Evolutionary conservation across 2,797 vertebrate species (phyloP).

Genomic region (Sebastes itinus): DNA sequence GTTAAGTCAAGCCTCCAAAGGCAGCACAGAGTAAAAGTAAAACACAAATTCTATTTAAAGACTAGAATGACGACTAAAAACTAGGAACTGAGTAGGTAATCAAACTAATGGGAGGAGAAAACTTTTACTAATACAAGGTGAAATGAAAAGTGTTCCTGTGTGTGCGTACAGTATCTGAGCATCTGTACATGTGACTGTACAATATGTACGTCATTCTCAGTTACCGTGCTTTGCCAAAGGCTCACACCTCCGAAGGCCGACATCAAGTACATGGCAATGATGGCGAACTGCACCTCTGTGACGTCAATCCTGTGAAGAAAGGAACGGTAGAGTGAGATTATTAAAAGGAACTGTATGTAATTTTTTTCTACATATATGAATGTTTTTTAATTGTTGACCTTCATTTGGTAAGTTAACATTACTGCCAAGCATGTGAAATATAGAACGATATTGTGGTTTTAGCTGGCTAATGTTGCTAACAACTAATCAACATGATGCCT

Average conservation of each 20-base stretch:
- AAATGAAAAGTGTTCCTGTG: slow-evolving; percentile 52
- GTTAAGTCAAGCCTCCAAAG: slow-evolving; percentile 87
- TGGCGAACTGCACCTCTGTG: slow-evolving; percentile 94
- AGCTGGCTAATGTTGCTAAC: no score
- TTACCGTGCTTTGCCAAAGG: slow-evolving; percentile 91
- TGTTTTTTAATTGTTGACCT: no score
- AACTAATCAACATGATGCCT: no score
- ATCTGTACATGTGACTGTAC: not conserved
- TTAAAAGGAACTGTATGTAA: not conserved
- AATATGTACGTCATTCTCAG: not conserved
- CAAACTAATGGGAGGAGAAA: slow-evolving; percentile 16
- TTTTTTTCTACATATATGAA: no score
- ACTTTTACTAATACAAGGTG: slow-evolving; percentile 21
- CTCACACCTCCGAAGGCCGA: slow-evolving; percentile 88
- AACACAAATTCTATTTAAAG: slow-evolving; percentile 81
- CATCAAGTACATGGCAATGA: slow-evolving; percentile 88
- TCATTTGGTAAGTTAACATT: no score
- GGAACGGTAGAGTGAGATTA: not conserved
- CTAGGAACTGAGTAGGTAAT: slow-evolving; percentile 35
- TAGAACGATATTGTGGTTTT: no score
- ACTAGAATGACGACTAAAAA: slow-evolving; percentile 58
- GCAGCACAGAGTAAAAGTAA: slow-evolving; percentile 89
- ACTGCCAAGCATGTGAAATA: no score
- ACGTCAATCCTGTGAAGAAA: slow-evolving; percentile 88
- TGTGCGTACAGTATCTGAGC: not conserved